These are phyloP conservation scores for Plutella xylostella DNA, from an alignment of 2,888 invertebrate species.

Conservation along the genomic window DNA sequence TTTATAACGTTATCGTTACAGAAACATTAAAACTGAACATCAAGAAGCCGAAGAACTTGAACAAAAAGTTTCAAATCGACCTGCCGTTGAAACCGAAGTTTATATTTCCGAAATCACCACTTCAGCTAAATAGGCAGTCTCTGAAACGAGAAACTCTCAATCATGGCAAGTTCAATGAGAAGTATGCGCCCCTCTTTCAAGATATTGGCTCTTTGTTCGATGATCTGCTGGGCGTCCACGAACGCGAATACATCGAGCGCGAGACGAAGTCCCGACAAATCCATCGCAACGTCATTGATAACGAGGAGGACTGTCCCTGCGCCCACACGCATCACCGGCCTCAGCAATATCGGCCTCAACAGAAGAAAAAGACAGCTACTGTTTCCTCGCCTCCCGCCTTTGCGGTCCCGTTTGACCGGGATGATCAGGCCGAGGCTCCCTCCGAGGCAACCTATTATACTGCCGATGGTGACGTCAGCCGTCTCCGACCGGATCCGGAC, in stretches of 20 bases:
- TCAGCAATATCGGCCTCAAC: too few relatives aligned
- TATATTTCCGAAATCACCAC: constrained; percentile 27
- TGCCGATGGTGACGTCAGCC: constrained; percentile 52
- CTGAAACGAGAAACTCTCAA: constrained; percentile 37
- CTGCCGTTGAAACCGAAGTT: constrained; percentile 42
- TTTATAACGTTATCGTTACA: too few relatives aligned
- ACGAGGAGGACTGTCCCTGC: constrained; percentile 29
- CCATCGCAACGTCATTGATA: constrained; percentile 21
- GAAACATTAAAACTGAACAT: too few relatives aligned
- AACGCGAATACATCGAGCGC: constrained; percentile 31
- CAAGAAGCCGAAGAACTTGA: too few relatives aligned
- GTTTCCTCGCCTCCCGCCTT: constrained; percentile 36
- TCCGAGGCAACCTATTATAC: constrained; percentile 45
- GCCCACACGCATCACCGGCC: constrained; percentile 22
- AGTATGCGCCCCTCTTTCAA: constrained; percentile 51
- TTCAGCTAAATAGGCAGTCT: constrained; percentile 32
- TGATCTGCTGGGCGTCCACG: constrained; percentile 42
- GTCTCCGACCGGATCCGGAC: constrained; percentile 57
- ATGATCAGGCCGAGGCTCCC: constrained; percentile 35
- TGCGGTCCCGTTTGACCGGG: constrained; percentile 34
- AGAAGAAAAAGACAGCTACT: constrained; percentile 50
- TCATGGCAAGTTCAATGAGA: constrained; percentile 38
- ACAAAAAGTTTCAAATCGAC: constrained; percentile 38
- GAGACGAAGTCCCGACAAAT: constrained; percentile 21
- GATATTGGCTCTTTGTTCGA: constrained; percentile 53